phyloP scores from a whole-genome alignment of 2,888 invertebrate genomes.

The Cataglyphis rosenhaueri region DNA sequence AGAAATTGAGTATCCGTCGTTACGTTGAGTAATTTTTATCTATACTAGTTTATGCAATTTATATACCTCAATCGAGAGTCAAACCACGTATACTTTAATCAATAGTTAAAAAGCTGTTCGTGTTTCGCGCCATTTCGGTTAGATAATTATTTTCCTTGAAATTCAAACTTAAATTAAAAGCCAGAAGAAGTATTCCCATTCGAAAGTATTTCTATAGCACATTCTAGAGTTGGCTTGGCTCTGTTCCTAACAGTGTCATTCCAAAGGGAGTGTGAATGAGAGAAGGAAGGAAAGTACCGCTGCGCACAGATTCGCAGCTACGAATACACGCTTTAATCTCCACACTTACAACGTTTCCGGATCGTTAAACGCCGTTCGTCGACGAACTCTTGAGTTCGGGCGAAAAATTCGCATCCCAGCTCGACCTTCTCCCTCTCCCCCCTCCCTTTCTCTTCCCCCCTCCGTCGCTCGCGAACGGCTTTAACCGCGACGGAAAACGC shows the following conservation, averaged over 20 bases:
- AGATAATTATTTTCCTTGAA: constrained; percentile 53
- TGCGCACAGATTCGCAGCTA: constrained; percentile 50
- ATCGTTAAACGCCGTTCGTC: constrained; percentile 70
- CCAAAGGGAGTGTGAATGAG: constrained; percentile 56
- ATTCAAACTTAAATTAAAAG: constrained; percentile 51
- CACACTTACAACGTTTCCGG: constrained; percentile 64
- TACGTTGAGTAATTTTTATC: not conserved
- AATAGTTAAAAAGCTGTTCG: not conserved
- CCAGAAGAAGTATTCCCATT: constrained; percentile 49
- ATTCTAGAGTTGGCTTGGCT: constrained; percentile 47
- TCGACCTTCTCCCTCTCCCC: constrained; percentile 24
- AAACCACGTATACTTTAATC: not conserved
- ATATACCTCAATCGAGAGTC: not conserved
- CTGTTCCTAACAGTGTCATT: constrained; percentile 54
- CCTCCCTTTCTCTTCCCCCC: not conserved
- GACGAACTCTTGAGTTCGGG: constrained; percentile 62
- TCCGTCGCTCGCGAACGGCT: constrained; percentile 39
- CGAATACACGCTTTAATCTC: constrained; percentile 64
- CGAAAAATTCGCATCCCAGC: constrained; percentile 71
- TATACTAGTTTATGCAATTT: not conserved
- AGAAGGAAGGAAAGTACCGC: constrained; percentile 45
- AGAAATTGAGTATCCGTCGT: not conserved
- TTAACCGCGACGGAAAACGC: constrained; percentile 41
- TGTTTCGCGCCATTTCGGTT: constrained; percentile 1
- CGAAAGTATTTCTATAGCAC: constrained; percentile 22